phyloP scores from a whole-genome alignment of 2,113 vertebrate genomes.

The Gallinago paraguaiae region DNA sequence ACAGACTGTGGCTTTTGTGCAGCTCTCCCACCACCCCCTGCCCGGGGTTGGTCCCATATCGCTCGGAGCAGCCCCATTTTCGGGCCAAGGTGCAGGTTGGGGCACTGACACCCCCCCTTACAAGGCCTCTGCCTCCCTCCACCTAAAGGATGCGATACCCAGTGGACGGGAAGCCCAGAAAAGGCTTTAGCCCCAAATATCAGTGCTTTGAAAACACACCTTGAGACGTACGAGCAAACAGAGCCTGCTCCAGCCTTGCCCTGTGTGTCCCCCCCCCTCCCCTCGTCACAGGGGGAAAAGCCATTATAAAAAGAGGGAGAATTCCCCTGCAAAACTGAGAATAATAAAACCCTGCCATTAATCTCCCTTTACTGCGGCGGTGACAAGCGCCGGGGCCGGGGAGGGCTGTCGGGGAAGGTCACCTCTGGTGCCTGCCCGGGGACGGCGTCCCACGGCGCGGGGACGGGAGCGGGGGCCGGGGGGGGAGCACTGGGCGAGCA shows the following conservation, averaged over 20 bases:
- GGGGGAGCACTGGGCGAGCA: neutral
- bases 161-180: neutral
- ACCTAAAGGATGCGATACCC: neutral
- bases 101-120: neutral
- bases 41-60: fast-evolving
- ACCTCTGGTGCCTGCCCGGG: conserved; percentile 18
- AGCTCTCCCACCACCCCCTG: neutral
- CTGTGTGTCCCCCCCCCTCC: neutral
- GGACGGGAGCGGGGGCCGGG: neutral
- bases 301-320: conserved; percentile 45
- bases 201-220: conserved; percentile 35
- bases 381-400: neutral
- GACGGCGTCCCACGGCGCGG: neutral
- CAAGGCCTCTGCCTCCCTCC: neutral
- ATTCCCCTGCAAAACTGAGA: conserved; percentile 51
- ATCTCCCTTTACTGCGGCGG: conserved; percentile 14
- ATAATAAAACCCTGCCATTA: conserved; percentile 52
- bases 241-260: conserved; percentile 27
- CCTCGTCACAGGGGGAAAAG: neutral
- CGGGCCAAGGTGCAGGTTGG: neutral
- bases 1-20: neutral
- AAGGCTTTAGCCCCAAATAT: neutral
- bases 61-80: neutral
- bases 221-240: conserved; percentile 6
- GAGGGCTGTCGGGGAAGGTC: conserved; percentile 21